A percentile compares a stretch with the other conserved stretches of the same genome.
phyloP scores from a whole-genome alignment of 2,797 vertebrate genomes.

The Lepus oiostolus region DNA sequence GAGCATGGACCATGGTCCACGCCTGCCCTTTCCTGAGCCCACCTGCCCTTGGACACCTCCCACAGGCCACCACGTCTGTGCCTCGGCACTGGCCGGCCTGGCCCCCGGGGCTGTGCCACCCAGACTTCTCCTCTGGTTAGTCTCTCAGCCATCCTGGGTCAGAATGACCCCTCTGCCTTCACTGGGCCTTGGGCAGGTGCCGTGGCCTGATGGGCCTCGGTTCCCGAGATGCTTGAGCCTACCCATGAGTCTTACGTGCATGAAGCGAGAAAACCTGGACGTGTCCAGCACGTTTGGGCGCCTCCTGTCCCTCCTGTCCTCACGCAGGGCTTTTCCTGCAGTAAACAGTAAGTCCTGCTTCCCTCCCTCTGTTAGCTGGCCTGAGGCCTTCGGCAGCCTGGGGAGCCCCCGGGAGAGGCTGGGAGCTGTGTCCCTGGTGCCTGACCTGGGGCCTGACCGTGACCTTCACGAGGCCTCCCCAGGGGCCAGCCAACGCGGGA shows the following conservation, averaged over 20 bases:
- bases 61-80: neutral
- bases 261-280: neutral
- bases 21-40: neutral
- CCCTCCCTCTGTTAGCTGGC: neutral
- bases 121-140: neutral
- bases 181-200: neutral
- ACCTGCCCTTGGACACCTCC: neutral
- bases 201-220: neutral
- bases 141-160: neutral
- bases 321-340: neutral
- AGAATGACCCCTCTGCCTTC: neutral
- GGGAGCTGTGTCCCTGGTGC: neutral
- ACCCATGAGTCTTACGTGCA: neutral
- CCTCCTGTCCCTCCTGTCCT: neutral
- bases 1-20: neutral
- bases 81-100: neutral
- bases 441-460: neutral
- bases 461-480: neutral
- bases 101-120: neutral
- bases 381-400: neutral
- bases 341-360: neutral
- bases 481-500: rapidly evolving
- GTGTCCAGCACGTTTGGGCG: neutral
- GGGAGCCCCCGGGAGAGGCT: neutral
- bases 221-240: neutral